Conservation (phyloP, 2,113 vertebrate genomes). For the Picathartes gymnocephalus region DNA sequence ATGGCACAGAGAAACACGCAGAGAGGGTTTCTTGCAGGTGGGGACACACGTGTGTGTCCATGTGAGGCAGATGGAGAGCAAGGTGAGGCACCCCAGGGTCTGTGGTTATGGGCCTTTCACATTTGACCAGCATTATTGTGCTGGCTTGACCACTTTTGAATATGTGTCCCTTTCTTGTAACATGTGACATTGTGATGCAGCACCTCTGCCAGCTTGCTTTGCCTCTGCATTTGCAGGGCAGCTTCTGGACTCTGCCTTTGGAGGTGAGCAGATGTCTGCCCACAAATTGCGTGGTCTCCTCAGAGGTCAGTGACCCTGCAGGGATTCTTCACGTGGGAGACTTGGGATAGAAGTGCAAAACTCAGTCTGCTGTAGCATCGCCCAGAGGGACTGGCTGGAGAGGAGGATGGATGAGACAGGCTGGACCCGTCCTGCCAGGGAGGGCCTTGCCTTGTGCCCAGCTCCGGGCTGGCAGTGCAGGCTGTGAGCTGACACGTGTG, state of each 20-base stretch:
- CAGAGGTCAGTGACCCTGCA: neutral
- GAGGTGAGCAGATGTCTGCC: neutral
- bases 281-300: neutral
- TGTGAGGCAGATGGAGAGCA: neutral
- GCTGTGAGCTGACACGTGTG: neutral
- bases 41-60: neutral
- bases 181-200: fast-evolving
- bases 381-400: neutral
- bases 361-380: neutral
- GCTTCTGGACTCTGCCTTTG: neutral
- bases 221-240: neutral
- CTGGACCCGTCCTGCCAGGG: neutral
- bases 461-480: neutral
- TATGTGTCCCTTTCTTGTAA: neutral
- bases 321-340: neutral
- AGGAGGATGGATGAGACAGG: neutral
- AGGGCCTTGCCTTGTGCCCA: neutral
- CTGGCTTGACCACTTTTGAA: neutral
- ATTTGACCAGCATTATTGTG: neutral
- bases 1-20: neutral
- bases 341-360: neutral
- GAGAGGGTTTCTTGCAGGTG: neutral
- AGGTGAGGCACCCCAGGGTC: neutral
- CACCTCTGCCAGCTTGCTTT: neutral
- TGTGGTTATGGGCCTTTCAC: neutral